phyloP scores from a whole-genome alignment of 2,888 invertebrate species.

The Lepidochrysops patricia region DNA sequence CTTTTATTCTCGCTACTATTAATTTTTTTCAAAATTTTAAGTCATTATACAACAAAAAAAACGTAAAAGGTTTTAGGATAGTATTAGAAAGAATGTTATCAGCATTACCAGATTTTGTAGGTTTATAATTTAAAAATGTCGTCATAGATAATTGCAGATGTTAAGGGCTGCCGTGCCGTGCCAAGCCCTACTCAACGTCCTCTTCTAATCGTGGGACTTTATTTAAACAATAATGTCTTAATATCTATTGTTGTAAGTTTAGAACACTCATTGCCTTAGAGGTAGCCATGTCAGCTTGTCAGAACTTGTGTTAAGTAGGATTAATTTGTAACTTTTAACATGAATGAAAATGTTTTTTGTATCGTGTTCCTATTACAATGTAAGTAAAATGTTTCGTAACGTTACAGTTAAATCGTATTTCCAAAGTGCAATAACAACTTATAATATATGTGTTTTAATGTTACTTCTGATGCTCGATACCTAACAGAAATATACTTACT shows the following conservation, averaged over 20 bases:
- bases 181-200: not conserved
- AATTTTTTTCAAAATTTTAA: too few relatives aligned
- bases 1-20: too few relatives aligned
- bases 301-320: not conserved
- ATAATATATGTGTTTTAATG: too few relatives aligned
- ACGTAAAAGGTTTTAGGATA: too few relatives aligned
- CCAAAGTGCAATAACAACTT: not conserved
- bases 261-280: not conserved
- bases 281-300: not conserved
- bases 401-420: not conserved
- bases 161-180: too few relatives aligned
- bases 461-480: too few relatives aligned
- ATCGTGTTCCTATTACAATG: slow-evolving; percentile 26
- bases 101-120: too few relatives aligned
- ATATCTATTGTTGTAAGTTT: not conserved
- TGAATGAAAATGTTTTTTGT: not conserved
- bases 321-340: not conserved
- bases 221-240: slow-evolving; percentile 8
- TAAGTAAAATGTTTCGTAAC: slow-evolving; percentile 26
- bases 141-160: too few relatives aligned
- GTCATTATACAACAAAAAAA: too few relatives aligned
- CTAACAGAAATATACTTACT: too few relatives aligned
- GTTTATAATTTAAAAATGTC: too few relatives aligned
- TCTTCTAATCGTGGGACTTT: not conserved
- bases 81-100: too few relatives aligned